Evolutionary conservation across 2,113 vertebrate genomes (phyloP).

Genomic region (Leptobrachium leishanense): DNA sequence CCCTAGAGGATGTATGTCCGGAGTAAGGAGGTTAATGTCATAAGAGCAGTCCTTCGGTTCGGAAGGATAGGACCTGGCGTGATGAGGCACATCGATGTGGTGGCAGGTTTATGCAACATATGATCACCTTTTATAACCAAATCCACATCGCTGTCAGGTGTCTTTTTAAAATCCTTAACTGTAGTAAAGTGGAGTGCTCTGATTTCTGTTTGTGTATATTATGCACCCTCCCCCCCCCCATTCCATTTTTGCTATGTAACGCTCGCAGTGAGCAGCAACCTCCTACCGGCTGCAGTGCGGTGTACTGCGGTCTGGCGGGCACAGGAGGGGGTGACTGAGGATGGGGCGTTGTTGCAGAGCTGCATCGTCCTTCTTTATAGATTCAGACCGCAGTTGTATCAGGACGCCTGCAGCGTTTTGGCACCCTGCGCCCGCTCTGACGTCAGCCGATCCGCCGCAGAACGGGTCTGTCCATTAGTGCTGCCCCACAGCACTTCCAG

Average conservation of each 20-base stretch:
- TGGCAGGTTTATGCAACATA: no score
- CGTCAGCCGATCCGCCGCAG: slow-evolving; percentile 63
- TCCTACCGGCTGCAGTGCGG: fast-evolving
- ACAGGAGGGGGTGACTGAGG: neutral
- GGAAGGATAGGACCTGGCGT: no score
- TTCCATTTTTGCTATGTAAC: neutral
- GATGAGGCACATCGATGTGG: no score
- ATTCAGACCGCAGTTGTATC: slow-evolving; percentile 43
- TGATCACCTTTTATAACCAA: no score
- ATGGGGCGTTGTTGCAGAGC: slow-evolving; percentile 4
- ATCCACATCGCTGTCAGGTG: no score
- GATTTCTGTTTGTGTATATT: no score
- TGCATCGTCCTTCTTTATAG: neutral
- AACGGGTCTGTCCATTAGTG: slow-evolving; percentile 77
- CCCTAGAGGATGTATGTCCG: no score
- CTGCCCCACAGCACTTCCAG: slow-evolving; percentile 68
- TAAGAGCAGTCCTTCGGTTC: no score
- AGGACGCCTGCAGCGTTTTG: slow-evolving; percentile 51
- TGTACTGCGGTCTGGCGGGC: neutral
- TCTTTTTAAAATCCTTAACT: no score
- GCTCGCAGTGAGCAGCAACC: neutral
- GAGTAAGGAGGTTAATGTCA: no score
- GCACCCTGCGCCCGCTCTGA: slow-evolving; percentile 61
- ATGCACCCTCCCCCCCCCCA: neutral
- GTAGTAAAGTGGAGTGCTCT: no score